phyloP scores from a whole-genome alignment of 2,113 vertebrate species.

The Pholis gunnellus region DNA sequence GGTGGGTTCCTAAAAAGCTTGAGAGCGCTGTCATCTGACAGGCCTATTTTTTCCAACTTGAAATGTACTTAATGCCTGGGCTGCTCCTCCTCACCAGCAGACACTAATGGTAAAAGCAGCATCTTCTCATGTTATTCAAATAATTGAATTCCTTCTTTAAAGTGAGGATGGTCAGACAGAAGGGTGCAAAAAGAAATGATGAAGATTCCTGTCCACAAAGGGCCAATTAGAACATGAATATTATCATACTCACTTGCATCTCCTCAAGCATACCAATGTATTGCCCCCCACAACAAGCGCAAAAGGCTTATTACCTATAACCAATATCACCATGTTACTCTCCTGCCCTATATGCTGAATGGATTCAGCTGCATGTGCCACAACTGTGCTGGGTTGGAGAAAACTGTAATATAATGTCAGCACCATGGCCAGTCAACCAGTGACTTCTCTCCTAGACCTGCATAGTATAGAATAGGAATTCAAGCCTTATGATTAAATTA shows the following conservation, averaged over 20 bases:
- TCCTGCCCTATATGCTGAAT: constrained; percentile 10
- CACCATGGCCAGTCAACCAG: background rate
- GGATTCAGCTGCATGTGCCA: constrained; percentile 11
- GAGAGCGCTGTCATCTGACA: constrained; percentile 49
- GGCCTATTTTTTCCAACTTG: constrained; percentile 24
- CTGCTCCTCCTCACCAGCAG: constrained; percentile 28
- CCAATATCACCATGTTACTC: background rate
- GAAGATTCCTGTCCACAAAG: background rate
- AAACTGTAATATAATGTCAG: background rate
- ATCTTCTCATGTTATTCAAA: constrained; percentile 2
- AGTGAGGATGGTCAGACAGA: background rate
- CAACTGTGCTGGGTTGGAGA: background rate
- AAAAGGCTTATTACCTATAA: background rate
- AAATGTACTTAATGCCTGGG: constrained; percentile 39
- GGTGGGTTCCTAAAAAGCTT: constrained; percentile 42
- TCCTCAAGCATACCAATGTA: background rate
- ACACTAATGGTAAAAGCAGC: constrained; percentile 24
- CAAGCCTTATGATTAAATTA: background rate
- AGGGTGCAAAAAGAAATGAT: background rate
- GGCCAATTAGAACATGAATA: background rate
- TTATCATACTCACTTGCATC: background rate
- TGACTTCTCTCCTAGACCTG: background rate
- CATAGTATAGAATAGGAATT: background rate
- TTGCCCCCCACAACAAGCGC: background rate
- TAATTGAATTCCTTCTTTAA: background rate